Conservation (phyloP, 1,140 invertebrate genomes). For the Drosophila setifemur region DNA sequence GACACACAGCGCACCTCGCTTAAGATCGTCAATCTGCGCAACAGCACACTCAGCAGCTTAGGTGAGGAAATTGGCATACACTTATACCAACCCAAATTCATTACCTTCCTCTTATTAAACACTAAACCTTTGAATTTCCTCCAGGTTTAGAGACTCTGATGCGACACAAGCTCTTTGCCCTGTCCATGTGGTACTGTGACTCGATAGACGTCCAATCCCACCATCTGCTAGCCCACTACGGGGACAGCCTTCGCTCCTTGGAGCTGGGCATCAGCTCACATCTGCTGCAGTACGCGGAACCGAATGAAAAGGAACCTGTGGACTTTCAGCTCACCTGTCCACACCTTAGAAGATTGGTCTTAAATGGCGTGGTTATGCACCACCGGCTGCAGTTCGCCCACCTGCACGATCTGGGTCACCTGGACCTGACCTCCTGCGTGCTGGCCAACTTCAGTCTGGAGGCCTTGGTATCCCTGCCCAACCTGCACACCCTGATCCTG, state of each 20-base stretch:
- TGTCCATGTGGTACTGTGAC: constrained; percentile 89
- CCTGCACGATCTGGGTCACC: constrained; percentile 86
- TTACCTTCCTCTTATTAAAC: no score
- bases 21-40: constrained; percentile 87
- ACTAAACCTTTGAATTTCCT: neutral
- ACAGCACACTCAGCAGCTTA: constrained; percentile 86
- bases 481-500: constrained; percentile 89
- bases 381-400: constrained; percentile 72
- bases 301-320: constrained; percentile 76
- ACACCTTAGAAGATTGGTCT: constrained; percentile 86
- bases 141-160: constrained; percentile 85
- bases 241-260: constrained; percentile 81
- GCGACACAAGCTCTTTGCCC: constrained; percentile 87
- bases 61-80: constrained; percentile 21
- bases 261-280: constrained; percentile 83
- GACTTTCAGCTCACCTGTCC: constrained; percentile 86
- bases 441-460: constrained; percentile 84
- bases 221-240: constrained; percentile 80
- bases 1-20: constrained; percentile 87
- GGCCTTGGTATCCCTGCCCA: constrained; percentile 85
- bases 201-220: constrained; percentile 85
- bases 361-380: constrained; percentile 83
- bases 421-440: constrained; percentile 91
- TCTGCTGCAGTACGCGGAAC: constrained; percentile 74
- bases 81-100: no score